Evolutionary conservation across 2,888 invertebrate genomes (phyloP).

Genomic region (Melanostoma scalare): DNA sequence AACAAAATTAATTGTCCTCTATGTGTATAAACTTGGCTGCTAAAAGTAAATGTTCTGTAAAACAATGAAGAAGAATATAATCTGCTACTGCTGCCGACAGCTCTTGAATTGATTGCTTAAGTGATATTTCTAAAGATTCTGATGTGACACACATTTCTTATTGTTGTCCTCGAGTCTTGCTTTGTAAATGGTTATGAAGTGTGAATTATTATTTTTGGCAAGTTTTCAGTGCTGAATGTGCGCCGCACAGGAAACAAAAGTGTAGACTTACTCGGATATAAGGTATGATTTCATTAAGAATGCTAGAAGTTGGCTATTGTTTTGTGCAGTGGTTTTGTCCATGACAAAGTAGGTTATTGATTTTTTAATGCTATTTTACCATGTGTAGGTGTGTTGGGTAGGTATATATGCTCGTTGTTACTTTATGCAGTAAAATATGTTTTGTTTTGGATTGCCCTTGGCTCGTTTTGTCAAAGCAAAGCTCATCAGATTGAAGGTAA

Average conservation of each 20-base stretch:
- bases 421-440: conserved; percentile 29
- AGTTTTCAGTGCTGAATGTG: background rate
- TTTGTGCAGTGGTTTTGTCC: background rate
- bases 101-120: conserved; percentile 48
- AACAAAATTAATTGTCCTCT: conserved; percentile 34
- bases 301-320: background rate
- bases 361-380: conserved; percentile 11
- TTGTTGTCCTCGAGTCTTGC: background rate
- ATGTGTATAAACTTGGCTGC: background rate
- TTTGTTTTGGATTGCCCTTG: conserved; percentile 35
- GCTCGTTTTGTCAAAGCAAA: background rate
- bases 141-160: background rate
- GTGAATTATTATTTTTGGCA: conserved; percentile 10
- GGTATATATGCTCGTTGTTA: background rate
- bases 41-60: conserved; percentile 37
- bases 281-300: conserved; percentile 13
- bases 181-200: background rate
- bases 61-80: conserved; percentile 20
- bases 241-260: conserved; percentile 1
- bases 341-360: conserved; percentile 11
- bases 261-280: conserved; percentile 50
- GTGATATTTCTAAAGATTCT: conserved; percentile 16
- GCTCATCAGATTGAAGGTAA: no score
- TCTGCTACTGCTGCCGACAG: conserved; percentile 34
- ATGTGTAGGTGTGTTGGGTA: background rate